Conservation (phyloP, 92 coral and sea anemone genomes). For the Epizoanthus fatuus region DNA sequence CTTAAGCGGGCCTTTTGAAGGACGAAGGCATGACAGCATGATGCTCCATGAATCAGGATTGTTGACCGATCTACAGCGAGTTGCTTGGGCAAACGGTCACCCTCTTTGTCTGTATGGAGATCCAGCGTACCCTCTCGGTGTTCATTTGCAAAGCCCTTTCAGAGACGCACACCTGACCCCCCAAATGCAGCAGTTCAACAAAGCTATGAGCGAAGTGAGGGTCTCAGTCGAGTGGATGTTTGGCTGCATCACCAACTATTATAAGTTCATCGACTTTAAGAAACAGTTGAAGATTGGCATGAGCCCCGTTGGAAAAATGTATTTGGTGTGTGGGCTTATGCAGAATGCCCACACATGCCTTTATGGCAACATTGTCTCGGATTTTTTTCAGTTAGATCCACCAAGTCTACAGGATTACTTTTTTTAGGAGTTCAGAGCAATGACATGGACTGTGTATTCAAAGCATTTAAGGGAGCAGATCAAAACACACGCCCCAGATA, state of each 20-base stretch:
- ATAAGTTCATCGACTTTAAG: conserved; percentile 37
- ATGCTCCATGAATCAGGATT: conserved; percentile 54
- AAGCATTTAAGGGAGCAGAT: conserved; percentile 2
- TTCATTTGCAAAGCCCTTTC: conserved; percentile 43
- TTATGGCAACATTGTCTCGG: conserved; percentile 2
- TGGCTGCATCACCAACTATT: conserved; percentile 43
- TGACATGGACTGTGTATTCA: conserved; percentile 17
- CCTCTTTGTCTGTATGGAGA: conserved; percentile 58
- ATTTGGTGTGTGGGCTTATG: conserved; percentile 35
- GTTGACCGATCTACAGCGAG: conserved; percentile 13
- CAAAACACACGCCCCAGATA: not conserved
- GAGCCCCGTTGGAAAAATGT: conserved; percentile 46
- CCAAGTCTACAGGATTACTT: conserved; percentile 34
- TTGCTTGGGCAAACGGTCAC: conserved; percentile 37
- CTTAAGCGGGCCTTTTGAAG: conserved; percentile 51
- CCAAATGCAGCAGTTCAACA: conserved; percentile 24
- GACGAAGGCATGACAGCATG: conserved; percentile 46
- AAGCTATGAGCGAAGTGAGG: conserved; percentile 42
- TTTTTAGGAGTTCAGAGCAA: not conserved
- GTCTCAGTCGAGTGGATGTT: conserved; percentile 47
- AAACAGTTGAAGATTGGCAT: conserved; percentile 32
- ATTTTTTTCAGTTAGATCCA: not conserved
- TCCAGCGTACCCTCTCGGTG: conserved; percentile 40
- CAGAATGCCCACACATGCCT: conserved; percentile 26
- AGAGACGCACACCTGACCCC: conserved; percentile 33